Base-by-base conservation (phyloP, 2,888 invertebrate species). In the Drosophila incognita region DNA sequence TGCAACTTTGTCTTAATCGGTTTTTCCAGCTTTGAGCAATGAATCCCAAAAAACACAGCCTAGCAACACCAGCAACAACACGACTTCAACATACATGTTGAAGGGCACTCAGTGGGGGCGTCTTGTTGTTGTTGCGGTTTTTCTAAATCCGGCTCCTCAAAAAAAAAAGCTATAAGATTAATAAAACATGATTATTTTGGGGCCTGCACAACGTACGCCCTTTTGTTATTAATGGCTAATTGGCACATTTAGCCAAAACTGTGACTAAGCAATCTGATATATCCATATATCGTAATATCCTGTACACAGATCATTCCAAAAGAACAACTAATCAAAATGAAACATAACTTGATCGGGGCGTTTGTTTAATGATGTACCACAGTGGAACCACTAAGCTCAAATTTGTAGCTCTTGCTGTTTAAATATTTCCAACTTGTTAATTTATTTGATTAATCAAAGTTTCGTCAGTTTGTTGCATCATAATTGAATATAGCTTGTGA, bases 121-220 rank as follows among this genome's bases (percentile, higher is more conserved):
- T 65, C 59, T 65, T 67, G 56, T 56, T 54, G 36, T 38, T 56
- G 38, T 74, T 68, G 74, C 64, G 59, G 74, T 67, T 69, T 71
- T 64, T 24, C 59, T 52, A 82, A 83, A 80, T 80, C 79, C 79
- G 79, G 83, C 68, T 80, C 29, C 51, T n/a, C 61, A 56, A 65
- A 72, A 68, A 51, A 31, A 11, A 51, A 51, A 48, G 31, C 29
- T 29, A 24, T 6, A 7, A 59, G 33, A 42, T 61, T 69, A 7
- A 38, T 40, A 29, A 48, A 8, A 31, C 24, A 36, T 68, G 38
- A 71, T 71, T 71, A 40, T 31, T 40, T n/a, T 24, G 53, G 42
- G 46, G 58, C 40, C 53, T 71, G 40, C 71, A 57, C 29, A 48
- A 35, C 51, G 73, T 64, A 61, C 69, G 56, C 72, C 64, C 64